Evolutionary conservation across 2,797 vertebrate species (phyloP), one percentile per base, ranked within the genome.

Genomic region (Melanogrammus aeglefinus): DNA sequence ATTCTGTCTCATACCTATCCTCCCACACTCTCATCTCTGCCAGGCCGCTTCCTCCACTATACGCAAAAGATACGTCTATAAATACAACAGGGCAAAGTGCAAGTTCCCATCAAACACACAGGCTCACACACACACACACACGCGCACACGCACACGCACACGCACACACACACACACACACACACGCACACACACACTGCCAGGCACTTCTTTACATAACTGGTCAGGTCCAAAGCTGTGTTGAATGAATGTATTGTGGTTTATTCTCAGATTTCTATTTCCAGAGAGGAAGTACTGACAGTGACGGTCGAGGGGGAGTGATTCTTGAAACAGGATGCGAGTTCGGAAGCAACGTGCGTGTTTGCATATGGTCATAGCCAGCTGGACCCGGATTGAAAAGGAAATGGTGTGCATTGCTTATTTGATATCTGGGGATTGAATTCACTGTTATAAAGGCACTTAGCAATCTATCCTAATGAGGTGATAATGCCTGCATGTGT

Each of bases 61-160:
- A 90, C 87, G 75, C 81, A 85, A 82, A 76, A 76, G 47, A 83
- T 51, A 80, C 70, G 80, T 85, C 88, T 92, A 92, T 90, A 90
- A 92, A 93, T 91, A 91, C 78, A 77, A 83, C 57, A 89, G 88
- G 82, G 83, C 86, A 76, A 76, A 87, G 84, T 79, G 80, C 72
- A 27, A 82, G 83, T 80, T 87, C 79, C 84, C 84, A 83, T 31
- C 31, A 31, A 31, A 3, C 31, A 31, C 31, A 31, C 31, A 31
- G 1, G 3, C 31, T 31, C 31, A 31, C 31, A 81, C 44, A 12
- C 44, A 13, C 9, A 12, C 10, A 47, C 44, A 57, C 47, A 21
- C 57, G 2, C 1, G 2, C 29, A 1, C 29, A 31, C 29, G 81
- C 41, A 10, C 41, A 12, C 7, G 0, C 10, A 44, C 41, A 51